Percentiles rank a stretch among this genome's conserved stretches.
Conservation (phyloP, 2,797 vertebrate genomes). For the Crocodylus rhombifer region DNA sequence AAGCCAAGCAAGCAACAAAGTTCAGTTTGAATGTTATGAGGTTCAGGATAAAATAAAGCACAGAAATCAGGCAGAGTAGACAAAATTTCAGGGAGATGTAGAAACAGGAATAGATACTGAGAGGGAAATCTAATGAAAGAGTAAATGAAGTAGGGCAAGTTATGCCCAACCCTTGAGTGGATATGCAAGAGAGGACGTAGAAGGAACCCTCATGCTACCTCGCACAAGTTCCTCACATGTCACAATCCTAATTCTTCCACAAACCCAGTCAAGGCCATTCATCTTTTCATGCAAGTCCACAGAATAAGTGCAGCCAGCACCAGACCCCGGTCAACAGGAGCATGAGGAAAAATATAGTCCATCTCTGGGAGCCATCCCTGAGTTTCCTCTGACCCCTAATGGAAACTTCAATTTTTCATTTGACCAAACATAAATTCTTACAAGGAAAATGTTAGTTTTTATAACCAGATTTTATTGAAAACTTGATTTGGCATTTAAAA, state of each 20-base stretch:
- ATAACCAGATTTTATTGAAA: neutral
- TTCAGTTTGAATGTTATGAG: neutral
- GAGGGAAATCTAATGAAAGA: neutral
- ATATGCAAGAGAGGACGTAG: neutral
- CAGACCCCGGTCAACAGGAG: neutral
- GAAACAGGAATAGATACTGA: neutral
- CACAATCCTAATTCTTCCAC: neutral
- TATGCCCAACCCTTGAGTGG: neutral
- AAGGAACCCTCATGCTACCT: neutral
- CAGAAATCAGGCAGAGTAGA: neutral
- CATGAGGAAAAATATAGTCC: neutral
- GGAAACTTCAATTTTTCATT: rapidly evolving
- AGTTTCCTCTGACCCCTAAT: rapidly evolving
- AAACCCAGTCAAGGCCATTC: neutral
- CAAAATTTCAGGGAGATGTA: neutral
- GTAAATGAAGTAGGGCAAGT: neutral
- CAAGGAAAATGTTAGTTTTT: neutral
- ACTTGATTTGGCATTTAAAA: neutral
- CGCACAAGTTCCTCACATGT: neutral
- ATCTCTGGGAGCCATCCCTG: neutral
- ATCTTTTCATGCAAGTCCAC: rapidly evolving
- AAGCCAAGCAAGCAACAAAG: neutral
- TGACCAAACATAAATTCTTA: neutral
- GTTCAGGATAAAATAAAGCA: neutral
- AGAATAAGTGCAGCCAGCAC: neutral